Percentiles rank a stretch among this genome's conserved stretches.
Conservation (phyloP, 2,888 invertebrate genomes). For the Apamea epomidion region DNA sequence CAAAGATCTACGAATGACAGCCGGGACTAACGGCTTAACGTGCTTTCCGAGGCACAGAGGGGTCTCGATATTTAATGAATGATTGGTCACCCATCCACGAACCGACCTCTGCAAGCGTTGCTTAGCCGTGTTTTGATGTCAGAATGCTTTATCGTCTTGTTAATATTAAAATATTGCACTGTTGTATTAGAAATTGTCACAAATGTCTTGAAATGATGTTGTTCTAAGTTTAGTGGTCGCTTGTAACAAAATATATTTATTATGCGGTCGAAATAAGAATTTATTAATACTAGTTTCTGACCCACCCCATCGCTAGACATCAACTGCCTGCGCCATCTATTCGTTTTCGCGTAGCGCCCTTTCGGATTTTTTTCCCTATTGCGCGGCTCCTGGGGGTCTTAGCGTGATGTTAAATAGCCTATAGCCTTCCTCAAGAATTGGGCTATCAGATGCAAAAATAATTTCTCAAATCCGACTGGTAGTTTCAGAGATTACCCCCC, state of each 20-base stretch:
- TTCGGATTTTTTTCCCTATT: too few relatives aligned
- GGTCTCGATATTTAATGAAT: neutral
- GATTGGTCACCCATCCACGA: neutral
- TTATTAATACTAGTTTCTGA: neutral
- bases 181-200: conserved; percentile 61
- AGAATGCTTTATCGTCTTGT: conserved; percentile 19
- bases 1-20: neutral
- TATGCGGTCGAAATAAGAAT: conserved; percentile 8
- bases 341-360: too few relatives aligned
- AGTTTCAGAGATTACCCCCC: too few relatives aligned
- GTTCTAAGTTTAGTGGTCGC: conserved; percentile 6
- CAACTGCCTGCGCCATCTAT: too few relatives aligned
- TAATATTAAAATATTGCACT: conserved; percentile 40
- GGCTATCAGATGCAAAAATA: too few relatives aligned
- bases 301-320: too few relatives aligned
- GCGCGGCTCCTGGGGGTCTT: too few relatives aligned
- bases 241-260: neutral
- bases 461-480: too few relatives aligned
- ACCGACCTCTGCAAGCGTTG: neutral
- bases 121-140: neutral
- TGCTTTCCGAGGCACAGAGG: neutral
- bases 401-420: too few relatives aligned
- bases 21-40: neutral
- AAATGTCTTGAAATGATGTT: conserved; percentile 22
- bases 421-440: too few relatives aligned